A percentile compares a stretch with the other conserved stretches of the same genome.
phyloP scores from a whole-genome alignment of 2,797 vertebrate genomes.

The Gymnoscopelus microlampas region DNA sequence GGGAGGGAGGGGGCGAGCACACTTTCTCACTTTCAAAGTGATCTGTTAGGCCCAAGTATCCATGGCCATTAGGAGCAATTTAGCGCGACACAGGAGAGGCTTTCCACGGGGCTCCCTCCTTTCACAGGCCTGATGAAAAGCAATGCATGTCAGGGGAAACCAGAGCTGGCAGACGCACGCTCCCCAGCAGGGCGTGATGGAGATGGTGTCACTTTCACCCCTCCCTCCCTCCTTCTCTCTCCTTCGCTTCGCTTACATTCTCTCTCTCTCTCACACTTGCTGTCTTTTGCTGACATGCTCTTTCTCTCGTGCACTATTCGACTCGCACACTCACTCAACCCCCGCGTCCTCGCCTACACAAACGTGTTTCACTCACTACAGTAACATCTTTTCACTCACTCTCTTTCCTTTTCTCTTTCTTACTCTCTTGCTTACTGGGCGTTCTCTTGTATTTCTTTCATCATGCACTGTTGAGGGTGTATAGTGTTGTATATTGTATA shows the following conservation, averaged over 20 bases:
- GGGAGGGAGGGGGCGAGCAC: neutral
- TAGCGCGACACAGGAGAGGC: slow-evolving; percentile 4
- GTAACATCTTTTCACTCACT: too few relatives aligned
- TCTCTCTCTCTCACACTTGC: neutral
- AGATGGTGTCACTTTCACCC: neutral
- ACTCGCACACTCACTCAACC: too few relatives aligned
- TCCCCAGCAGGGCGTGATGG: neutral
- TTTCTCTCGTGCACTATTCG: neutral
- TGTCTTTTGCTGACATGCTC: neutral
- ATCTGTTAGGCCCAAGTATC: neutral
- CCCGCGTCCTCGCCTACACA: too few relatives aligned
- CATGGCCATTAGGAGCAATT: neutral
- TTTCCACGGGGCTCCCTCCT: neutral
- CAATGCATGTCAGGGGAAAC: slow-evolving; percentile 8
- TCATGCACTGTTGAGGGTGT: too few relatives aligned
- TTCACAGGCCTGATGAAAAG: slow-evolving; percentile 11
- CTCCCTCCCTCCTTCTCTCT: neutral
- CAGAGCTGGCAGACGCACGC: neutral
- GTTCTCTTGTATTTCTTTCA: too few relatives aligned
- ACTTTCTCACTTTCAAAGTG: neutral
- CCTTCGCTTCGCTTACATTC: neutral
- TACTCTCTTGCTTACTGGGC: too few relatives aligned
- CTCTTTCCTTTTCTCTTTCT: too few relatives aligned
- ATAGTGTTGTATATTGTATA: too few relatives aligned
- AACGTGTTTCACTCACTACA: too few relatives aligned